Conservation (phyloP, 2,113 vertebrate genomes). For the Strix uralensis region DNA sequence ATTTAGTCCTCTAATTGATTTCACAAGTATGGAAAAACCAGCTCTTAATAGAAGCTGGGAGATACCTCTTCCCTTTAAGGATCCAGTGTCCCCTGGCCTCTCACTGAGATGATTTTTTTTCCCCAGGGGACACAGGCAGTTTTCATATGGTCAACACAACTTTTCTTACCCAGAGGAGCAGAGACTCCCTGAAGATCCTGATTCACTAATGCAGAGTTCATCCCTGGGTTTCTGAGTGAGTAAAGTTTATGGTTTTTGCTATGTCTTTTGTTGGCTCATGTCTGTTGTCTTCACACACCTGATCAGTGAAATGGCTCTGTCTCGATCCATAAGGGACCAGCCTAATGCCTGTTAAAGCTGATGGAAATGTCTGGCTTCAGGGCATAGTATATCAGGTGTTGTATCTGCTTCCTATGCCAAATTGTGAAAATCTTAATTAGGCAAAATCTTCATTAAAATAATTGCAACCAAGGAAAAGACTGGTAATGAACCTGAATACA, state of each 20-base stretch:
- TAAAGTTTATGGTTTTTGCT: neutral
- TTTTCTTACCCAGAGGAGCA: neutral
- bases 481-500: neutral
- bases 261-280: fast-evolving
- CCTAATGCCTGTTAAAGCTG: neutral
- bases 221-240: neutral
- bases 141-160: fast-evolving
- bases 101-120: neutral
- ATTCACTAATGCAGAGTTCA: neutral
- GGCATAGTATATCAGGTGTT: neutral
- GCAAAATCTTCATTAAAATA: neutral
- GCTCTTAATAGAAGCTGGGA: neutral
- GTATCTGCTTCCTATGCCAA: neutral
- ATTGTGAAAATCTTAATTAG: neutral
- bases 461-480: neutral
- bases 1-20: neutral
- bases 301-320: neutral
- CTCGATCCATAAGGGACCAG: neutral
- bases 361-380: neutral
- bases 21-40: neutral
- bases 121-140: fast-evolving
- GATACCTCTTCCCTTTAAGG: neutral
- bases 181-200: neutral
- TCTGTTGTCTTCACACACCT: neutral
- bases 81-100: neutral